These are phyloP conservation scores for Nothoprocta pentlandii DNA, from an alignment of 2,113 vertebrate genomes.

Conservation along the genomic window DNA sequence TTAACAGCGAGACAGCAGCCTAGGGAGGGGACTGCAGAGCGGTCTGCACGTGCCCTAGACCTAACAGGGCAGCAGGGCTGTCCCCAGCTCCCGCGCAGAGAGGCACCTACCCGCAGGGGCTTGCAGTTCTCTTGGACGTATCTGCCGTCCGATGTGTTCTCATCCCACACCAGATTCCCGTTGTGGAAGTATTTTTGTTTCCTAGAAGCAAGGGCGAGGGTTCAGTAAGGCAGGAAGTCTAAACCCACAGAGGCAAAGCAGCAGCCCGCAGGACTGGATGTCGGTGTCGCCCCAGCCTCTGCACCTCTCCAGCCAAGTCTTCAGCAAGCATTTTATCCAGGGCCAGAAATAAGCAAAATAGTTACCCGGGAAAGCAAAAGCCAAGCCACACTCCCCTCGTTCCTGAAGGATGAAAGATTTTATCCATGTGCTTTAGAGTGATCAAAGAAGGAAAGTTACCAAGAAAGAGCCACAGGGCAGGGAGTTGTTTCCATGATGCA, in stretches of 20 bases:
- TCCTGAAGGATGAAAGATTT: background rate
- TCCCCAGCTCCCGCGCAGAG: background rate
- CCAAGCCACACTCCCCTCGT: background rate
- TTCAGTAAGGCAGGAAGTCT: background rate
- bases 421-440: background rate
- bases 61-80: background rate
- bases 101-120: conserved; percentile 87
- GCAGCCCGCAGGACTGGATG: background rate
- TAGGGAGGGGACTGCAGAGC: accelerated
- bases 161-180: conserved; percentile 91
- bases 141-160: conserved; percentile 88
- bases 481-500: no score
- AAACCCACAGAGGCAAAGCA: background rate
- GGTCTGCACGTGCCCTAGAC: no score
- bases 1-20: accelerated
- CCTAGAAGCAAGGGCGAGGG: conserved; percentile 64
- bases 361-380: background rate
- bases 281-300: background rate
- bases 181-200: conserved; percentile 93
- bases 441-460: background rate
- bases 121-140: conserved; percentile 96
- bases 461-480: background rate
- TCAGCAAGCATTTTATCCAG: background rate
- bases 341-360: no score
- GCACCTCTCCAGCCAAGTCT: background rate